phyloP scores from a whole-genome alignment of 1,140 invertebrate species.

The Drosophila virilis region DNA sequence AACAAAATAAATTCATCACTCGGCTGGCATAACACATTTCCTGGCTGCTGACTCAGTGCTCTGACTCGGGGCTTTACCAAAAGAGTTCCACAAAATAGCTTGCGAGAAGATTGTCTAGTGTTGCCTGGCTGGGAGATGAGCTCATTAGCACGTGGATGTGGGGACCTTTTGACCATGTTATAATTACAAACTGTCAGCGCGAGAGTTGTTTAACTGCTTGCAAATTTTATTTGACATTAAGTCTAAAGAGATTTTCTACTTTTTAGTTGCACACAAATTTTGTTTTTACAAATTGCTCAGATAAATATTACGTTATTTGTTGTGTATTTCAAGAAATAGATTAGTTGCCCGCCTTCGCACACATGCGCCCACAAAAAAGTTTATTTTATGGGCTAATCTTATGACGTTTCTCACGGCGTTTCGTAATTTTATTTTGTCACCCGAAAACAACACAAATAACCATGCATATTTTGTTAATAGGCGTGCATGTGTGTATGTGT shows the following conservation, averaged over 20 bases:
- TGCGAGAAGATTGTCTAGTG: conserved; percentile 2
- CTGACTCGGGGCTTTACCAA: not conserved
- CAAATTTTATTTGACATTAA: not conserved
- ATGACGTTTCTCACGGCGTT: conserved; percentile 15
- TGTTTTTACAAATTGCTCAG: not conserved
- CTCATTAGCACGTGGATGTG: conserved; percentile 10
- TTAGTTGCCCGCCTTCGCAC: no score
- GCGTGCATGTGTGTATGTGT: not conserved
- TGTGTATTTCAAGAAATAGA: not conserved
- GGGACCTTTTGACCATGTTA: conserved; percentile 7
- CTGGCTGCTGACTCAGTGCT: conserved; percentile 31
- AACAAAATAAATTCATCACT: conserved; percentile 25
- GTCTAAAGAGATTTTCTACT: not conserved
- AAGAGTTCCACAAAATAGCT: not conserved
- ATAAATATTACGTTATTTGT: not conserved
- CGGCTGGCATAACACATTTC: conserved; percentile 8
- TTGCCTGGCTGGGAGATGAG: conserved; percentile 8
- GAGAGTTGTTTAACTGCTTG: not conserved
- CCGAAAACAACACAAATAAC: not conserved
- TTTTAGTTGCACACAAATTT: conserved; percentile 6
- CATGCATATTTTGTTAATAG: not conserved
- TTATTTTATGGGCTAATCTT: not conserved
- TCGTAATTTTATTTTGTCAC: conserved; percentile 5
- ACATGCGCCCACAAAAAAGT: not conserved
- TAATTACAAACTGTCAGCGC: conserved; percentile 17